Evolutionary conservation across 2,888 invertebrate genomes (phyloP), one percentile per base, ranked within the genome.

Genomic region (Pyrrhia umbra): DNA sequence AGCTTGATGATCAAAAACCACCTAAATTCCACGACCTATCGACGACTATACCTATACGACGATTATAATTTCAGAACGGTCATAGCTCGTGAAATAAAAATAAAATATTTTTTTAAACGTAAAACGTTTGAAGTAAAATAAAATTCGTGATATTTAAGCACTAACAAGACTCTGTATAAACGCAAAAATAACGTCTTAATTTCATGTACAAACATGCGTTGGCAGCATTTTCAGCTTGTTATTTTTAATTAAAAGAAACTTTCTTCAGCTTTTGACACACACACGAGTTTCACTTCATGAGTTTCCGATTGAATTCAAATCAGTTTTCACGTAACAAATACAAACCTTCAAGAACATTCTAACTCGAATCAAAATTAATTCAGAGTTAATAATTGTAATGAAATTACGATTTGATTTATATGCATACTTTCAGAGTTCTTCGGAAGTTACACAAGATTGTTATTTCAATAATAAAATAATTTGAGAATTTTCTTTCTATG

Each of bases 211-310:
- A 68, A 63, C 37, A 61, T 49, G 42, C 46, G 61, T 59, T 10
- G 46, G 40, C 13, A 13, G 42, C 42, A 50, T 63, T 66, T 58
- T 46, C 30, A 63, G 59, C 72, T 76, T 71, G 73, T 79, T 79
- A 76, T 79, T 79, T 79, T 79, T 77, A 79, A 77, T 77, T 69
- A 67, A 64, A 68, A 72, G n/a, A 54, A 79, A 57, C 18, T 68
- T 78, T 63, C 45, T 40, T 54, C 25, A 20, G 55, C 23, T 23
- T 67, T 47, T 64, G 58, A 50, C 49, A 56, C 39, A 47, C 64
- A 6, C 34, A n/a, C n/a, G n/a, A n/a, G n/a, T n/a, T n/a, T n/a
- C n/a, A n/a, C n/a, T n/a, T n/a, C n/a, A n/a, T n/a, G 60, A 69
- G 49, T 64, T 69, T 34, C 30, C 39, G 57, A 63, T 59, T 56